These are phyloP conservation scores for Heterodera filipjevi DNA, from an alignment of 2,888 invertebrate species.

Conservation along the genomic window DNA sequence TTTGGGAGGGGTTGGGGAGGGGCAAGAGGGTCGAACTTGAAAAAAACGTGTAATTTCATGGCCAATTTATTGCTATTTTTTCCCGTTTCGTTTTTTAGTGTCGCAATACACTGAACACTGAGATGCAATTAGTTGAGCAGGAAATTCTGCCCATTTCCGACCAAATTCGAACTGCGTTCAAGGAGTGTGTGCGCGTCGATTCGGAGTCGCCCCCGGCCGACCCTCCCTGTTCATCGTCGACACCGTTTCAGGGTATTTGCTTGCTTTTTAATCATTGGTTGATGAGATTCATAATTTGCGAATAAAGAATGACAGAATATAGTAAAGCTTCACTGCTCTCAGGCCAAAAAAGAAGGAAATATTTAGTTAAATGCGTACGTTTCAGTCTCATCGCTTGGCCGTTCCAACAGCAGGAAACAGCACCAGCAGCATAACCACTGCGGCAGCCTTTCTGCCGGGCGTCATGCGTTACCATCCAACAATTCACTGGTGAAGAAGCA, in stretches of 20 bases:
- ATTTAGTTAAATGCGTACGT: neutral
- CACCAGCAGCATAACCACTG: neutral
- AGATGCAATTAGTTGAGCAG: slow-evolving; percentile 21
- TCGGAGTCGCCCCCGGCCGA: slow-evolving; percentile 37
- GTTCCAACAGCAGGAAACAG: neutral
- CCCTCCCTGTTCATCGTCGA: slow-evolving; percentile 16
- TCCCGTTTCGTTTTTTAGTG: slow-evolving; percentile 16
- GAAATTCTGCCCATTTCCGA: slow-evolving; percentile 26
- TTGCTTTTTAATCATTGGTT: neutral
- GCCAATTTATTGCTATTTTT: neutral
- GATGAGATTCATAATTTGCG: too few relatives aligned
- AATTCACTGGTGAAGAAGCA: neutral
- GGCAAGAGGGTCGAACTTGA: neutral
- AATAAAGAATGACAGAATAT: too few relatives aligned
- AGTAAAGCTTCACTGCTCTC: neutral
- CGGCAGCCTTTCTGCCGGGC: neutral
- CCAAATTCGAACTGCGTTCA: slow-evolving; percentile 22
- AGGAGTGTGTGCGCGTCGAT: slow-evolving; percentile 21
- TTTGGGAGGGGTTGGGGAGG: neutral
- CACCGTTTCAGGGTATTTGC: slow-evolving; percentile 5
- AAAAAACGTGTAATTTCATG: neutral
- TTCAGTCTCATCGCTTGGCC: neutral
- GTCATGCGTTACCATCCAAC: neutral
- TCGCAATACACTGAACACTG: slow-evolving; percentile 22
- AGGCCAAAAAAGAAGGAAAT: neutral